Base-by-base conservation (phyloP, 1,140 invertebrate genomes). In the Drosophila seguyi region DNA sequence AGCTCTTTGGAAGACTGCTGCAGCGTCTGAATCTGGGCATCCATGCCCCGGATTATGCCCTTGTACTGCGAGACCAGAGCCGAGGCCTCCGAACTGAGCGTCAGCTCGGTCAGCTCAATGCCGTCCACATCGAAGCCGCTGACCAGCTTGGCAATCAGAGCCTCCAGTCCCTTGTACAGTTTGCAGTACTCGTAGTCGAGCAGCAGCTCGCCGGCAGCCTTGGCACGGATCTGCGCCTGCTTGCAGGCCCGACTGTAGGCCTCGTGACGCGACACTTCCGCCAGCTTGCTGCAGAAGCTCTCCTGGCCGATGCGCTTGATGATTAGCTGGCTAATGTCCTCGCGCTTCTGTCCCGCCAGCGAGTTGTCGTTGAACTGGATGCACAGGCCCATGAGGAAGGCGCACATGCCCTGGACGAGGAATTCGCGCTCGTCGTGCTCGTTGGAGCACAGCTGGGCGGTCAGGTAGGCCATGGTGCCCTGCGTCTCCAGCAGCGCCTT, bases 171-270 rank as follows among this genome's bases (percentile, higher is more conserved):
- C 93, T 97, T 98, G 79, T 97, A 97, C 13, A 99, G 93, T 86
- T 95, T 95, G 87, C 98, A 99, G 94, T 99, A 99, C 93, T 99
- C 97, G 93, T 98, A 98, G 93, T 99, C 99, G 56, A 99, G 95
- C 27, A 99, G 93, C 20, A 99, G 94, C 76, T 99, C 97, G 13
- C 93, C 94, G 7, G 97, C 93, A 72, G 95, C 93, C 91, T 96
- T 96, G 14, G 95, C 96, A 38, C 95, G 94, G 6, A 98, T 94
- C 92, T 99, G 98, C 3, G 99, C 98, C 92, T 98, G 97, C 93
- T 99, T 99, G 3, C 97, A 95, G 31, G 98, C 97, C 91, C 95
- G 95, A 34, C 96, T 97, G 93, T 99, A 99, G 34, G 95, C 94
- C 93, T 99, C 98, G 87, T 98, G 97, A 63, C 96, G 96, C 0